A percentile compares a stretch with the other conserved stretches of the same genome.
These are phyloP conservation scores for Watsonalla binaria DNA, from an alignment of 2,888 invertebrate species.

Conservation along the genomic window DNA sequence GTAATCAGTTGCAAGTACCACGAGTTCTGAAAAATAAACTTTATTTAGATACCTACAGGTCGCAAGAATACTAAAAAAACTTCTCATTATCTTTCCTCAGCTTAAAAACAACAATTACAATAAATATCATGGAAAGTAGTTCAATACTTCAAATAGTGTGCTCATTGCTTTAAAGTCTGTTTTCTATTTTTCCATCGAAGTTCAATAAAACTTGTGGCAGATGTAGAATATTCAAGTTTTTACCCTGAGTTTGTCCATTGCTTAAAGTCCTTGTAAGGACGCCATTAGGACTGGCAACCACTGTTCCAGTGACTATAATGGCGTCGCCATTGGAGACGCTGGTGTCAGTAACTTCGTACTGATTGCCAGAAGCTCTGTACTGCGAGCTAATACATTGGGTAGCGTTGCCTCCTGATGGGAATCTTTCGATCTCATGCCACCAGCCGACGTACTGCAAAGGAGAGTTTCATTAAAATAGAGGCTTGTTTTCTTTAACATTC, in stretches of 20 bases:
- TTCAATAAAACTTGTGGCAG: not conserved
- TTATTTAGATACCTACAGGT: too few species aligned
- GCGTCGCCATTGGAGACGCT: constrained; percentile 33
- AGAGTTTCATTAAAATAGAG: not conserved
- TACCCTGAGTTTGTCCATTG: constrained; percentile 25
- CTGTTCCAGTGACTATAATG: constrained; percentile 29
- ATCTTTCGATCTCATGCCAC: constrained; percentile 66
- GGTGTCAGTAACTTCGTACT: constrained; percentile 41
- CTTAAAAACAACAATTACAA: too few species aligned
- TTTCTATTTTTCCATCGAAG: not conserved
- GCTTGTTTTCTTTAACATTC: not conserved
- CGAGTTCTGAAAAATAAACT: constrained; percentile 39
- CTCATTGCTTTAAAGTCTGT: too few species aligned
- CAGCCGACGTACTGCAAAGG: constrained; percentile 51
- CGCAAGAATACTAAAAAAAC: too few species aligned
- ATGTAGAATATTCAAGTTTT: not conserved
- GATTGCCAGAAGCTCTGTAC: constrained; percentile 27
- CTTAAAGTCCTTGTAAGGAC: constrained; percentile 34
- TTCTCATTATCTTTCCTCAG: too few species aligned
- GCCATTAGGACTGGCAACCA: constrained; percentile 36
- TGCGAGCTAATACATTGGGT: constrained; percentile 53
- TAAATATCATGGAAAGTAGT: too few species aligned
- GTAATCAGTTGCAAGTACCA: constrained; percentile 62
- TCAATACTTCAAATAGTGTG: too few species aligned
- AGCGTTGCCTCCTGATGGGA: constrained; percentile 31